Evolutionary conservation across 2,113 vertebrate genomes (phyloP).

Genomic region (Phalacrocorax aristotelis): DNA sequence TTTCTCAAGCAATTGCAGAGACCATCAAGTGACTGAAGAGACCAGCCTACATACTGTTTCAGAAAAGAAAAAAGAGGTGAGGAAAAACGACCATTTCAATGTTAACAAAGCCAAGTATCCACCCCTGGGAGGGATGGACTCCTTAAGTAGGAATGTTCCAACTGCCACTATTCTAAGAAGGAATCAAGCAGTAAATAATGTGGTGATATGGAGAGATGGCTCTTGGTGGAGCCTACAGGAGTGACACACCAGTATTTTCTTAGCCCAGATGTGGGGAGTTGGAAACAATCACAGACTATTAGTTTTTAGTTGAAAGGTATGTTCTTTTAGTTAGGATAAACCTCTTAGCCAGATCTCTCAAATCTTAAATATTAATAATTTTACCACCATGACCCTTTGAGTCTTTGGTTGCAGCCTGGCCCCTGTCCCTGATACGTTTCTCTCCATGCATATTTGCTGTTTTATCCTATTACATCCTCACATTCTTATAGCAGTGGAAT

Average conservation of each 20-base stretch:
- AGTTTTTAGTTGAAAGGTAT: background rate
- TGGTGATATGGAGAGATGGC: background rate
- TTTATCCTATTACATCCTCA: background rate
- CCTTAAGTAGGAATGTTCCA: background rate
- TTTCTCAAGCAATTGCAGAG: background rate
- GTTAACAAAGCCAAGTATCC: background rate
- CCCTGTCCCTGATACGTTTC: background rate
- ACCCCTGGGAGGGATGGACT: background rate
- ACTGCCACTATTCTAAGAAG: background rate
- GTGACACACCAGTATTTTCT: background rate
- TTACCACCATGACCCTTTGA: background rate
- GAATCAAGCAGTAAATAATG: background rate
- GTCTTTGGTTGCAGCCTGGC: background rate
- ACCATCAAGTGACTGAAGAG: background rate
- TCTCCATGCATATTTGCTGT: background rate
- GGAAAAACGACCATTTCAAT: background rate
- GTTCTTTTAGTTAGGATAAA: background rate
- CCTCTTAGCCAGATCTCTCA: background rate
- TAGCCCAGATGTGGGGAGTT: background rate
- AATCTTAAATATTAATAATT: background rate
- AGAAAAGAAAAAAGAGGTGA: background rate
- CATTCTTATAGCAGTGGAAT: background rate
- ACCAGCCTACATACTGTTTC: background rate
- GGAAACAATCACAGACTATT: background rate
- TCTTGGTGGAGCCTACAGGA: background rate